Conservation (phyloP, 2,888 invertebrate species). For the Panzeria rudis region DNA sequence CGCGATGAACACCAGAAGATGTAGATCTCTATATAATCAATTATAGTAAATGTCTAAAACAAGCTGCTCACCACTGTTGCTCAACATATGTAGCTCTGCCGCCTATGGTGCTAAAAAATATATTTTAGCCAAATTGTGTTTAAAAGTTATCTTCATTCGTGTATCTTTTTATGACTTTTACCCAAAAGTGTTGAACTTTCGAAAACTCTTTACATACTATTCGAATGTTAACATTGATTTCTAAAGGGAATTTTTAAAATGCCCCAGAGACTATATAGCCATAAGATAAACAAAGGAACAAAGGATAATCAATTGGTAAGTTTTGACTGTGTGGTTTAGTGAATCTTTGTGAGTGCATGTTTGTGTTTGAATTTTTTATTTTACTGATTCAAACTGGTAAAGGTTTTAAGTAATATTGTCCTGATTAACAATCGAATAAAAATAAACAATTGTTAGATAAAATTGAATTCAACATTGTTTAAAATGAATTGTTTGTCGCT, state of each 20-base stretch:
- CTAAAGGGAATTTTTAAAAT: slow-evolving; percentile 22
- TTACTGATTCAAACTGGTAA: background rate
- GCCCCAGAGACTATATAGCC: slow-evolving; percentile 3
- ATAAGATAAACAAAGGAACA: slow-evolving; percentile 17
- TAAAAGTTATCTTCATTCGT: background rate
- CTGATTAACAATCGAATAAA: slow-evolving; percentile 6
- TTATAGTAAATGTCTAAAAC: too few relatives aligned
- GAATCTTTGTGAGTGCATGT: background rate
- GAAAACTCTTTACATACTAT: background rate
- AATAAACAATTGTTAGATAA: slow-evolving; percentile 9
- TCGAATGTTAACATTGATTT: background rate
- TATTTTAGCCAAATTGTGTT: background rate
- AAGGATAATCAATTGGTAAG: slow-evolving; percentile 26
- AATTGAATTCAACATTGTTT: background rate
- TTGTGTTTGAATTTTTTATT: background rate
- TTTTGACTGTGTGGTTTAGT: background rate
- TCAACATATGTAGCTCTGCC: background rate
- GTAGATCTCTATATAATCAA: too few relatives aligned
- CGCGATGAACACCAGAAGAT: too few relatives aligned
- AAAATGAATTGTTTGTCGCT: background rate
- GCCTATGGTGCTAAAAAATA: background rate
- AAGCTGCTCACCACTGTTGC: too few relatives aligned
- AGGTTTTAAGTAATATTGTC: slow-evolving; percentile 1
- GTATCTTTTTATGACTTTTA: background rate
- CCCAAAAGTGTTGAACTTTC: background rate